Percentiles rank a stretch among this genome's conserved stretches.
These are phyloP conservation scores for Chorisops tibialis DNA, from an alignment of 2,888 invertebrate species.

Conservation along the genomic window DNA sequence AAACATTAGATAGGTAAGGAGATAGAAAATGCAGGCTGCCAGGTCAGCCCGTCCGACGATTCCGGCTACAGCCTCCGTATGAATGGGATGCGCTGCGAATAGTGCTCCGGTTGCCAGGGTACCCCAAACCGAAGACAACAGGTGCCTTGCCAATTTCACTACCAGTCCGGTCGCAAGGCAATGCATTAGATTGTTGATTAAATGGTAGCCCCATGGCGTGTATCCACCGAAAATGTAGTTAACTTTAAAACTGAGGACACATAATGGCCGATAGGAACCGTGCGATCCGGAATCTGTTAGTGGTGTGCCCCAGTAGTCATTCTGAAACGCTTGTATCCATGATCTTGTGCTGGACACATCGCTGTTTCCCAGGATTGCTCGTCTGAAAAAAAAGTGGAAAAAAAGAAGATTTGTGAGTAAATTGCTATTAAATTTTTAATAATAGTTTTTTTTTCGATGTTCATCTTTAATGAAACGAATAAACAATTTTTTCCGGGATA, in stretches of 20 bases:
- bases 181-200: conserved; percentile 82
- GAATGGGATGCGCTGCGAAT: conserved; percentile 94
- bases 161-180: conserved; percentile 80
- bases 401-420: conserved; percentile 20
- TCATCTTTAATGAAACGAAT: neutral
- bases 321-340: conserved; percentile 75
- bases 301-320: conserved; percentile 99
- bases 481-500: too few species aligned
- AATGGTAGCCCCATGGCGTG: conserved; percentile 79
- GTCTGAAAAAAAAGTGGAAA: conserved; percentile 65
- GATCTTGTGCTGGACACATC: conserved; percentile 85
- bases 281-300: conserved; percentile 89
- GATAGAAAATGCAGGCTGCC: conserved; percentile 85
- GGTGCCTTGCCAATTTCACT: conserved; percentile 69
- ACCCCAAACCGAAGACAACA: conserved; percentile 67
- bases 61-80: conserved; percentile 95
- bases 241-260: conserved; percentile 82
- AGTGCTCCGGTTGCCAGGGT: conserved; percentile 75
- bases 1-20: conserved; percentile 83
- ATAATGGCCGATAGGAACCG: conserved; percentile 93
- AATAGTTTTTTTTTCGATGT: neutral
- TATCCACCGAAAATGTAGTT: conserved; percentile 76
- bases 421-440: neutral
- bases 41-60: conserved; percentile 94
- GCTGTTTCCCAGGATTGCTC: conserved; percentile 91